phyloP scores from a whole-genome alignment of 2,797 vertebrate species.

The Podarcis siculus region DNA sequence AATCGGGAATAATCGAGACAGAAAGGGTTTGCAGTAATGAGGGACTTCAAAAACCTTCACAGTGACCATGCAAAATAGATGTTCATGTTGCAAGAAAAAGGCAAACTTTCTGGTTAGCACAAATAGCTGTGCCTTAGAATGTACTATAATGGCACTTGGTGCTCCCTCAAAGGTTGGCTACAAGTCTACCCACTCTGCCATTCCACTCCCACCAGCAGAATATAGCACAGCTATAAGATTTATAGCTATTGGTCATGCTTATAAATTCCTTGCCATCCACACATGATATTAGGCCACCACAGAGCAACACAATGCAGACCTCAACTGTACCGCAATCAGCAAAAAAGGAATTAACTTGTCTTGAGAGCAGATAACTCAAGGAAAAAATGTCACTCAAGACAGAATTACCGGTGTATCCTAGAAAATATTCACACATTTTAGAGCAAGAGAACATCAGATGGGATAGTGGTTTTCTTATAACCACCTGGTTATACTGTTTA shows the following conservation, averaged over 20 bases:
- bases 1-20: too few relatives aligned
- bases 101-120: not conserved
- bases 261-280: not conserved
- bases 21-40: not conserved
- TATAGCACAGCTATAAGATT: not conserved
- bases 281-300: not conserved
- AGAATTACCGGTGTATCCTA: too few relatives aligned
- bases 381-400: too few relatives aligned
- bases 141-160: not conserved
- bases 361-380: too few relatives aligned
- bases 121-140: not conserved
- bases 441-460: too few relatives aligned
- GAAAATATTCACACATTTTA: too few relatives aligned
- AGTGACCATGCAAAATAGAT: too few relatives aligned
- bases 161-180: not conserved
- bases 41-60: not conserved
- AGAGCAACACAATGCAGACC: not conserved
- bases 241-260: not conserved
- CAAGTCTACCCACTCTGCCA: not conserved
- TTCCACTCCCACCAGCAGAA: not conserved
- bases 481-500: too few relatives aligned
- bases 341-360: too few relatives aligned
- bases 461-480: too few relatives aligned
- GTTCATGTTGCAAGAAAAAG: not conserved
- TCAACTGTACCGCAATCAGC: not conserved